Percentiles rank a stretch among this genome's conserved stretches.
phyloP scores from a whole-genome alignment of 2,888 invertebrate species.

The Frankliniella intonsa region DNA sequence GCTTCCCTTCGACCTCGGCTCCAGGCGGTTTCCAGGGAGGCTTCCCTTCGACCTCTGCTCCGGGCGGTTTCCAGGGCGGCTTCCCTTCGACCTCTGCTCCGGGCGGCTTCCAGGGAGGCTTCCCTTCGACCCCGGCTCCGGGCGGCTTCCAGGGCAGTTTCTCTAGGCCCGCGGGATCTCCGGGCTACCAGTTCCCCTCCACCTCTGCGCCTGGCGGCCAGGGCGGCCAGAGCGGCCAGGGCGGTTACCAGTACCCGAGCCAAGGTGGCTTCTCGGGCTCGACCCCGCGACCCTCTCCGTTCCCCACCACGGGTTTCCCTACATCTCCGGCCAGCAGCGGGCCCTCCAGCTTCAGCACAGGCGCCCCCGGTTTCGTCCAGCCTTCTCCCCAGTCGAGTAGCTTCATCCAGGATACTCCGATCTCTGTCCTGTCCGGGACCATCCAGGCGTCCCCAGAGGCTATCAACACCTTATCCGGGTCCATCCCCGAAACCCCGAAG shows the following conservation, averaged over 20 bases:
- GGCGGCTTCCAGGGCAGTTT: not conserved
- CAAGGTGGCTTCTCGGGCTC: not conserved
- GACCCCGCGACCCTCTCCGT: not conserved
- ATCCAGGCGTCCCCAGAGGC: no score
- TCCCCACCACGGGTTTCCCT: slow-evolving; percentile 38
- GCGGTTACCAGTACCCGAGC: slow-evolving; percentile 3
- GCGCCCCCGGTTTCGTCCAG: not conserved
- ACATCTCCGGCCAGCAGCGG: slow-evolving; percentile 39
- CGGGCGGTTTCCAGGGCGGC: slow-evolving; percentile 32
- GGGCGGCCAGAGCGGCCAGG: not conserved
- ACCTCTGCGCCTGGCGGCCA: not conserved
- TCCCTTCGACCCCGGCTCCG: not conserved
- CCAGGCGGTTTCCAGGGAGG: not conserved
- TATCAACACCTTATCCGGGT: slow-evolving; percentile 35
- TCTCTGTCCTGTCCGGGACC: no score
- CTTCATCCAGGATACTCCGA: no score
- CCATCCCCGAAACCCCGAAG: slow-evolving; percentile 37
- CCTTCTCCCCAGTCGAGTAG: slow-evolving; percentile 34
- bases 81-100: slow-evolving; percentile 11
- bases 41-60: slow-evolving; percentile 30
- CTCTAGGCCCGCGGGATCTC: not conserved
- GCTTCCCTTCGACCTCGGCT: slow-evolving; percentile 16
- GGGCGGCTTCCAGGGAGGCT: not conserved
- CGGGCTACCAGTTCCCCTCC: slow-evolving; percentile 13
- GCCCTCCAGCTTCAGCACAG: slow-evolving; percentile 34